phyloP scores from a whole-genome alignment of 2,888 invertebrate genomes.

The Physocephala rufipes region DNA sequence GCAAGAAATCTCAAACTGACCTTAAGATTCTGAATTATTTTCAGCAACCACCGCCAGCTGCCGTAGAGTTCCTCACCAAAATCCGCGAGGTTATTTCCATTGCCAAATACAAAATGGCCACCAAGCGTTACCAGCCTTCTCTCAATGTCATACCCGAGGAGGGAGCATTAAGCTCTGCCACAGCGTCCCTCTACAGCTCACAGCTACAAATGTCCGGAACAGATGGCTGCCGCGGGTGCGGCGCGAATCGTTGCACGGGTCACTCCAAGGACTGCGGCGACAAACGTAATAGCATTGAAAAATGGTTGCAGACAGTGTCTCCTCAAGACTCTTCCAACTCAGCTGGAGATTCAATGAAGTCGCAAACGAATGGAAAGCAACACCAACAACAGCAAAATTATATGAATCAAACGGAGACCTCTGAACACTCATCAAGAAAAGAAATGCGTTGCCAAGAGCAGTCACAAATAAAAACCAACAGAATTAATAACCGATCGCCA shows the following conservation, averaged over 20 bases:
- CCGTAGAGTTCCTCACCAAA: constrained; percentile 87
- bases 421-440: background rate
- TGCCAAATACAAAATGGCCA: constrained; percentile 87
- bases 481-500: background rate
- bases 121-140: constrained; percentile 82
- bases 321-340: constrained; percentile 50
- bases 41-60: constrained; percentile 89
- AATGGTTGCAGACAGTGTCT: constrained; percentile 81
- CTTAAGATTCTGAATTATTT: constrained; percentile 1
- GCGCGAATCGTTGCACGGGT: constrained; percentile 54
- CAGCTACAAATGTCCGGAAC: constrained; percentile 62
- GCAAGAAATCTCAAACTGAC: background rate
- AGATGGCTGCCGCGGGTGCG: constrained; percentile 50
- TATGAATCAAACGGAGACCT: constrained; percentile 9
- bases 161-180: constrained; percentile 50
- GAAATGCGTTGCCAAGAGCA: background rate
- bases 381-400: background rate
- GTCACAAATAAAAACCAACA: background rate
- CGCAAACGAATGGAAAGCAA: background rate
- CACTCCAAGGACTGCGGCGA: constrained; percentile 70
- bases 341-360: background rate
- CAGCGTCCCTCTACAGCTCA: constrained; percentile 66
- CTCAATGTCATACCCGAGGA: constrained; percentile 86
- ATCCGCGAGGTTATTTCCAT: constrained; percentile 90
- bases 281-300: constrained; percentile 77